Percentiles rank a stretch among this genome's conserved stretches.
phyloP scores from a whole-genome alignment of 2,888 invertebrate species.

The Eubasilissa splendida region DNA sequence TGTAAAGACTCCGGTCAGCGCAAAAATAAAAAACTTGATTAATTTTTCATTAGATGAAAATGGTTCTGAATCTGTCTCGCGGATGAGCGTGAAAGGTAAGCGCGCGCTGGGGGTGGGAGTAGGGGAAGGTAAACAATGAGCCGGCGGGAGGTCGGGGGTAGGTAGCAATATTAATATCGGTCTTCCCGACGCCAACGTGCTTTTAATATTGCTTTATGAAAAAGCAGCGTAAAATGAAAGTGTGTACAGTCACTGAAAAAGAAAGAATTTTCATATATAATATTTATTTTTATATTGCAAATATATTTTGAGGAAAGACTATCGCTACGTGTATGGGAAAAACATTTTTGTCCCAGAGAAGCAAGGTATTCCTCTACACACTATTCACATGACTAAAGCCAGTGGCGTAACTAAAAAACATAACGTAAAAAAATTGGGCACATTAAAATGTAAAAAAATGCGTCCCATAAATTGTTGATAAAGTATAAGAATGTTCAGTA shows the following conservation, averaged over 20 bases:
- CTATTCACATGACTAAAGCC: too few species aligned
- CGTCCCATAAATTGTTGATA: too few species aligned
- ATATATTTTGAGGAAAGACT: too few species aligned
- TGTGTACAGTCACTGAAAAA: slow-evolving; percentile 39
- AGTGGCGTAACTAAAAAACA: too few species aligned
- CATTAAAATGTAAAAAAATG: too few species aligned
- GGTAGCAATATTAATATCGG: slow-evolving; percentile 56
- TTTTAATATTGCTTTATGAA: slow-evolving; percentile 57
- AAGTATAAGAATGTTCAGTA: too few species aligned
- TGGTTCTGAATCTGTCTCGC: slow-evolving; percentile 4
- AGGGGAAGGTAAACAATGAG: neutral
- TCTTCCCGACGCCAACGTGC: slow-evolving; percentile 54
- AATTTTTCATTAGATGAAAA: neutral
- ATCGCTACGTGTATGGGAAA: too few species aligned
- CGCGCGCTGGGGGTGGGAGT: neutral
- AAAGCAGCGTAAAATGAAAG: slow-evolving; percentile 38
- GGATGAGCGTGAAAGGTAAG: slow-evolving; percentile 25
- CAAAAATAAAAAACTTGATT: too few species aligned
- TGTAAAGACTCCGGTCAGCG: too few species aligned
- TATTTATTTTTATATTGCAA: neutral
- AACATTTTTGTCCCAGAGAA: too few species aligned
- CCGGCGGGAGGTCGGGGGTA: slow-evolving; percentile 21
- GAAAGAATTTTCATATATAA: neutral
- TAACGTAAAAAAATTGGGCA: too few species aligned
- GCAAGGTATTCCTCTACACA: too few species aligned